Evolutionary conservation across 2,888 invertebrate species (phyloP), one percentile per base, ranked within the genome.

Genomic region (Autographa gamma): DNA sequence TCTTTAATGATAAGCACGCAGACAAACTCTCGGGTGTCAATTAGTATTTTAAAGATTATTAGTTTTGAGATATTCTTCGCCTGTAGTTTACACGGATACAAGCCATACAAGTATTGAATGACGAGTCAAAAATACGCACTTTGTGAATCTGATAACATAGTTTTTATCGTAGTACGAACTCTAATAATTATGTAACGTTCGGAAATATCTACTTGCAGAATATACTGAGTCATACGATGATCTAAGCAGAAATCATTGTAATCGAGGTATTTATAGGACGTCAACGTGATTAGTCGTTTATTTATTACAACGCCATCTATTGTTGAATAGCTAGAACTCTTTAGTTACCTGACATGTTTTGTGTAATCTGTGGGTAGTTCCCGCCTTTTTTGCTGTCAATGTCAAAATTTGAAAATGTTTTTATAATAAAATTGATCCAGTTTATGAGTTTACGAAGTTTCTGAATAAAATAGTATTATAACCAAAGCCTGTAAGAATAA

Each of bases 331-430:
- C 3, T 43, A 48, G 5, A 60, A 63, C 14, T 38, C 0, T 8
- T 3, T n/a, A n/a, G n/a, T n/a, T 3, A 0, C 38, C 34, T 48
- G 52, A 14, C n/a, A n/a, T n/a, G 32, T 54, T 43, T 0, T 19
- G 19, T 11, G 9, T 25, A 13, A 2, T 19, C 54, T 56, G 25
- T 56, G 54, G 54, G 9, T 8, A 25, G 4, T 60, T 59, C 63
- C 66, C 58, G 63, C 77, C 4, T 25, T 48, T 76, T 65, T 61
- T 41, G 11, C n/a, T 75, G 62, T 70, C 70, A 65, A 18, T 18
- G 38, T 18, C 19, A 43, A 19, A 43, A 8, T n/a, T 43, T 13
- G 13, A 9, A 25, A 41, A 14, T 61, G 4, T 54, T 54, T 41
- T 25, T 25, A 25, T 25, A 25, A 25, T 25, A 1, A n/a, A n/a